phyloP scores from a whole-genome alignment of 2,113 vertebrate genomes.

The Saguinus imperator region DNA sequence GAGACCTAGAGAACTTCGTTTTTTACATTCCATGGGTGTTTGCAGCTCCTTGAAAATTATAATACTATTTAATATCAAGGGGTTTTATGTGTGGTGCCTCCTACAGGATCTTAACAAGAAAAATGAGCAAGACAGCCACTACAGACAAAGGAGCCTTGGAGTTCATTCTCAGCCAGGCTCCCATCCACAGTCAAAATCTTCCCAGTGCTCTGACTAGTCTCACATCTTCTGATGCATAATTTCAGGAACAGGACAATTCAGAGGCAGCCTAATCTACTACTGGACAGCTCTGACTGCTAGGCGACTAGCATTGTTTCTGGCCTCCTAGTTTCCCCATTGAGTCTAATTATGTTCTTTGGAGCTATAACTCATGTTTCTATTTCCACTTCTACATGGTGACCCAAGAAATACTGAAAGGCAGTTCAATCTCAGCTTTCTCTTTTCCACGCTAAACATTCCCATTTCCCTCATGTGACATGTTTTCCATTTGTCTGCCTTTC shows the following conservation, averaged over 20 bases:
- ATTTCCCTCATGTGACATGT: neutral
- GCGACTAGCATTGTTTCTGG: neutral
- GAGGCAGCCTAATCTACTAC: too few species aligned
- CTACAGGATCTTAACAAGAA: neutral
- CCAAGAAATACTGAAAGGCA: neutral
- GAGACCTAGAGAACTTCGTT: neutral
- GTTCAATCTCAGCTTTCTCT: neutral
- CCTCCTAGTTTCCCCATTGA: neutral
- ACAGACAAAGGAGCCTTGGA: neutral
- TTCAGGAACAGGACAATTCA: neutral
- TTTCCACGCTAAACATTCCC: neutral
- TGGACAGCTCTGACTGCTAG: neutral
- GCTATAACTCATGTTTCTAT: neutral
- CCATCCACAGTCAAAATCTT: neutral
- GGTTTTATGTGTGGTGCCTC: neutral
- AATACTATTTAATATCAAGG: neutral
- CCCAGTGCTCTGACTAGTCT: neutral
- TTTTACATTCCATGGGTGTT: neutral
- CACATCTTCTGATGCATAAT: neutral
- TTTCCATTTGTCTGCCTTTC: neutral
- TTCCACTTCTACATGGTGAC: neutral
- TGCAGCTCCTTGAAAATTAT: neutral
- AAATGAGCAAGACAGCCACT: neutral
- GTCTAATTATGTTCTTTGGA: neutral
- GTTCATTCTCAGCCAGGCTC: neutral